Conservation (phyloP, 2,797 vertebrate genomes). For the Cyclura pinguis region DNA sequence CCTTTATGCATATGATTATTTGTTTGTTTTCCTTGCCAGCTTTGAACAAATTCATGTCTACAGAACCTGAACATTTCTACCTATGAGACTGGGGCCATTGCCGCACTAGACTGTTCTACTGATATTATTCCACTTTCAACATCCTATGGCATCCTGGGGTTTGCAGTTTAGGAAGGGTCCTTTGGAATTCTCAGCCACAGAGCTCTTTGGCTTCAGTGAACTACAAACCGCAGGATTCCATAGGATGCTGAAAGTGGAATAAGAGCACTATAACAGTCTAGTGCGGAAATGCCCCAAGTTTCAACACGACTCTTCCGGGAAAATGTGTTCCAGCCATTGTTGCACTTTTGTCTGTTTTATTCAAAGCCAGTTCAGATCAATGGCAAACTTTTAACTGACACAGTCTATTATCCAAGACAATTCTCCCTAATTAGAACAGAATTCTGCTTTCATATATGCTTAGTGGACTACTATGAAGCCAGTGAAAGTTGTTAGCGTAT, state of each 20-base stretch:
- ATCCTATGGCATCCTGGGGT: too few species aligned
- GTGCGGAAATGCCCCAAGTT: too few species aligned
- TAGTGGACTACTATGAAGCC: neutral
- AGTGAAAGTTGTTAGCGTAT: neutral
- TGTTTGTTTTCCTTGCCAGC: neutral
- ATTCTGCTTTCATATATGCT: neutral
- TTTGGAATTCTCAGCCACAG: too few species aligned
- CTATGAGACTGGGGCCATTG: neutral
- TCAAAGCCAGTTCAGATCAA: slow-evolving; percentile 39
- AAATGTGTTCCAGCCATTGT: slow-evolving; percentile 17
- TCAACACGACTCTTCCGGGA: neutral
- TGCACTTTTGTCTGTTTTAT: neutral
- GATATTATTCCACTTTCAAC: too few species aligned
- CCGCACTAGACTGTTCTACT: too few species aligned
- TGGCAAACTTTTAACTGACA: slow-evolving; percentile 27
- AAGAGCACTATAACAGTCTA: too few species aligned
- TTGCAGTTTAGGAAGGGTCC: too few species aligned
- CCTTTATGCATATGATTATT: neutral
- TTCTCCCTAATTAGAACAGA: slow-evolving; percentile 21
- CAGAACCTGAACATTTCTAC: neutral
- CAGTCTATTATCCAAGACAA: slow-evolving; percentile 24
- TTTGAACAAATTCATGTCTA: neutral
- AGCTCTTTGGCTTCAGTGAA: too few species aligned
- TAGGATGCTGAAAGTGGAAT: too few species aligned
- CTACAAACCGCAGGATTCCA: too few species aligned